Conservation (phyloP, 2,888 invertebrate species). For the Oxytorus armatus region DNA sequence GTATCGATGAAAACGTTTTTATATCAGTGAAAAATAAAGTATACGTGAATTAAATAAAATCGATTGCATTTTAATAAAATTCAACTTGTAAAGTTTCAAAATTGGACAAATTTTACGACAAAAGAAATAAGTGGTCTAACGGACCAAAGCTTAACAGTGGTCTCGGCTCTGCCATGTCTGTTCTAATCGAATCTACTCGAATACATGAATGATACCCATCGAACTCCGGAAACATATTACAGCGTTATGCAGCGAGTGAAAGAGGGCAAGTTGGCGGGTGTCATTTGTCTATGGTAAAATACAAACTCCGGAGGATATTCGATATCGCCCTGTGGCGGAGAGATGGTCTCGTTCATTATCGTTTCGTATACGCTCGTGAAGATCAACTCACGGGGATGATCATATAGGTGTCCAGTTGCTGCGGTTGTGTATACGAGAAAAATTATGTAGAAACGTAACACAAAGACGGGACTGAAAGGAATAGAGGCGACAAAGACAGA, state of each 20-base stretch:
- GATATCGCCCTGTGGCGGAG: constrained; percentile 37
- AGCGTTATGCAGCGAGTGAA: background rate
- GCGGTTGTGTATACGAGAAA: constrained; percentile 3
- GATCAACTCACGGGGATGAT: constrained; percentile 9
- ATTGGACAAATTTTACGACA: no score
- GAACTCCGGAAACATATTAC: no score
- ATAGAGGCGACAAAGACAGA: constrained; percentile 6
- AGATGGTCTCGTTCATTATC: constrained; percentile 31
- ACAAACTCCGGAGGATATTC: constrained; percentile 41
- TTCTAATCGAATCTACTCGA: no score
- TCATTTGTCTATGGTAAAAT: constrained; percentile 51
- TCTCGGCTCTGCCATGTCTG: no score
- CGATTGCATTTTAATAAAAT: no score
- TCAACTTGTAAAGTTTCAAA: no score
- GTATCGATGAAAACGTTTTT: no score
- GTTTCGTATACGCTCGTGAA: constrained; percentile 1
- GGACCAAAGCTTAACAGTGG: no score
- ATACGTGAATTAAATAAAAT: no score
- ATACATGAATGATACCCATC: no score
- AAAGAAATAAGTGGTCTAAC: no score
- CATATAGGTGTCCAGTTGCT: background rate
- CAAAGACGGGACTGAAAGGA: constrained; percentile 18
- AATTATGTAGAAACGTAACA: constrained; percentile 8
- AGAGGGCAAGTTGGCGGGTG: constrained; percentile 1
- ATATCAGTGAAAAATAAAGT: no score